Evolutionary conservation across 2,797 vertebrate genomes (phyloP), one percentile per base, ranked within the genome.

Genomic region (Rhynchonycteris naso): DNA sequence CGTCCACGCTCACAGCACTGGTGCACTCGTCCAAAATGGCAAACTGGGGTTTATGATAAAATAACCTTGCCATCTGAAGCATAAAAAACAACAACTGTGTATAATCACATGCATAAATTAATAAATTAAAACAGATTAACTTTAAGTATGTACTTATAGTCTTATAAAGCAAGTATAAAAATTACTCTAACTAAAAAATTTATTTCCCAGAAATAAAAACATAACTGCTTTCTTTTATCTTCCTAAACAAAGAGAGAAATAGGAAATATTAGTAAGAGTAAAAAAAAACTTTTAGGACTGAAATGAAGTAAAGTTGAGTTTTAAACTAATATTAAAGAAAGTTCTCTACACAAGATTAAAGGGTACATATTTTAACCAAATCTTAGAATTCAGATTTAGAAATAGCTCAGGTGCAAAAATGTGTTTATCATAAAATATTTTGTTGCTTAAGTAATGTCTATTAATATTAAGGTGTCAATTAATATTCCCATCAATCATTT

Each of bases 1-100:
- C 99, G 89, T 99, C 99, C 30, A 99, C 99, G 4, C 99, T 99
- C 74, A 99, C 99, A 0, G 99, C 99, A 87, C 99, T 99, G 52
- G 99, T 99, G 97, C 99, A 99, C 96, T 99, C 99, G 74, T 99
- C 99, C 98, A 99, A 98, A 97, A 99, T 99, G 91, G 99, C 99
- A 98, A 99, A 99, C 98, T 99, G 99, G 5, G 99, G 99, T 91
- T 99, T 99, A 97, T 99, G 99, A 97, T 99, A 99, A 98, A 99
- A 99, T 11, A 99, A 98, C 86, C 99, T 98, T 91, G 99, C 99
- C 99, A 99, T 99, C 99, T 99, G 95, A 24, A 95, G 28, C 38
- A 97, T 92, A 94, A 38, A 76, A 97, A 78, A 26, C 96, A 96
- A 95, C 22, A 72, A 72, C 38, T 94, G 52, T 94, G 22, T 79